Percentiles rank a stretch among this genome's conserved stretches.
These are phyloP conservation scores for Falco biarmicus DNA, from an alignment of 2,797 vertebrate genomes.

Conservation along the genomic window DNA sequence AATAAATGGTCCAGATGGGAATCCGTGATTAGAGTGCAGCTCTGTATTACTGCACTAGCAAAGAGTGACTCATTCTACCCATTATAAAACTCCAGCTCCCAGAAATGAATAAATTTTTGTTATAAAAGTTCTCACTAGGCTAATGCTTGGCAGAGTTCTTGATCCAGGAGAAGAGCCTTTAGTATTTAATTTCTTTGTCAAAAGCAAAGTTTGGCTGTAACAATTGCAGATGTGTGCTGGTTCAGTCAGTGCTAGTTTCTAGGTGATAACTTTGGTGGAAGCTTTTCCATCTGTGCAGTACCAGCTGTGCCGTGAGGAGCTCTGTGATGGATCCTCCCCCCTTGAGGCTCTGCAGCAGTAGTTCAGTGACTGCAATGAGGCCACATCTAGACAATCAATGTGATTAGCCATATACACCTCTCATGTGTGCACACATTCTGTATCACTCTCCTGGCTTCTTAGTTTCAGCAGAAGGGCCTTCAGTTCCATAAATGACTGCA, in stretches of 20 bases:
- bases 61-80: conserved; percentile 49
- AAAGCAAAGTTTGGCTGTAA: background rate
- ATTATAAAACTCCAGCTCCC: conserved; percentile 12
- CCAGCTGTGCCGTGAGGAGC: background rate
- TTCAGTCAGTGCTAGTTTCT: background rate
- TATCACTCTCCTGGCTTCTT: background rate
- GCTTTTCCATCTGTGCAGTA: background rate
- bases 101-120: conserved; percentile 25
- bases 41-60: conserved; percentile 31
- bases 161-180: background rate
- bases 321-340: background rate
- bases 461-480: background rate
- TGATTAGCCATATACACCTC: background rate
- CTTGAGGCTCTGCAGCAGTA: background rate
- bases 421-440: background rate
- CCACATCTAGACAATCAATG: background rate
- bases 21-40: conserved; percentile 14
- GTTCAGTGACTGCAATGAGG: background rate
- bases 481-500: background rate
- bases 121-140: conserved; percentile 11
- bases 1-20: conserved; percentile 42
- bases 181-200: conserved; percentile 6
- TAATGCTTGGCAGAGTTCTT: conserved; percentile 40
- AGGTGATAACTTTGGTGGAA: background rate
- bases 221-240: background rate